Conservation (phyloP, 1,140 invertebrate genomes). For the Philopotamus ludificatus region DNA sequence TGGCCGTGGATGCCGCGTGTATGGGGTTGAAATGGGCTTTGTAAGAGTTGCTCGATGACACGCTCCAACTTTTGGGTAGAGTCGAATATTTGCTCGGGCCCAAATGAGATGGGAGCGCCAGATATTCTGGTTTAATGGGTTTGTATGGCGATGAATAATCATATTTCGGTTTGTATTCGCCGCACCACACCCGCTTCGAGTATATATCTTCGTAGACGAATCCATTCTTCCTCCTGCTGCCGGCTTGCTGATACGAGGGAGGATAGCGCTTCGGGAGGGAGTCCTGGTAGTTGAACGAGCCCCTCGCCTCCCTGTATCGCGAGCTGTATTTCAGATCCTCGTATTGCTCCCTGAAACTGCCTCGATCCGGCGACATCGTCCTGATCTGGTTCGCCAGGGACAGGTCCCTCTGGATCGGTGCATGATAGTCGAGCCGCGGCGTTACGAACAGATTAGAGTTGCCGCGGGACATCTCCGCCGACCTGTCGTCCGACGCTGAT, state of each 20-base stretch:
- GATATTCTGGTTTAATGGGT: conserved; percentile 53
- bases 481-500: conserved; percentile 1
- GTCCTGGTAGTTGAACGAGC: conserved; percentile 12
- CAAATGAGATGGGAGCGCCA: conserved; percentile 50
- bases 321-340: conserved; percentile 13
- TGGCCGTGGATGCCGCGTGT: background rate
- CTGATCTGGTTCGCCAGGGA: background rate
- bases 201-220: conserved; percentile 56
- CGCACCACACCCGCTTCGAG: conserved; percentile 48
- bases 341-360: background rate
- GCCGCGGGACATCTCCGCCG: conserved; percentile 30
- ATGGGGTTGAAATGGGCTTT: conserved; percentile 32
- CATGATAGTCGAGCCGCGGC: background rate
- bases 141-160: conserved; percentile 49
- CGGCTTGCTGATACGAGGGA: background rate
- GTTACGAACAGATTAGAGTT: conserved; percentile 13
- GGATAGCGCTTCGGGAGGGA: conserved; percentile 1
- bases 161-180: conserved; percentile 46
- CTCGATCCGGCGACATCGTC: conserved; percentile 26
- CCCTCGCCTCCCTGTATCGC: conserved; percentile 21
- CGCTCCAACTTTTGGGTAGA: conserved; percentile 38
- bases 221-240: conserved; percentile 47
- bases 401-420: conserved; percentile 1
- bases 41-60: conserved; percentile 34
- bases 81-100: conserved; percentile 45